Conservation (phyloP, 2,797 vertebrate species). For the Esox lucius region DNA sequence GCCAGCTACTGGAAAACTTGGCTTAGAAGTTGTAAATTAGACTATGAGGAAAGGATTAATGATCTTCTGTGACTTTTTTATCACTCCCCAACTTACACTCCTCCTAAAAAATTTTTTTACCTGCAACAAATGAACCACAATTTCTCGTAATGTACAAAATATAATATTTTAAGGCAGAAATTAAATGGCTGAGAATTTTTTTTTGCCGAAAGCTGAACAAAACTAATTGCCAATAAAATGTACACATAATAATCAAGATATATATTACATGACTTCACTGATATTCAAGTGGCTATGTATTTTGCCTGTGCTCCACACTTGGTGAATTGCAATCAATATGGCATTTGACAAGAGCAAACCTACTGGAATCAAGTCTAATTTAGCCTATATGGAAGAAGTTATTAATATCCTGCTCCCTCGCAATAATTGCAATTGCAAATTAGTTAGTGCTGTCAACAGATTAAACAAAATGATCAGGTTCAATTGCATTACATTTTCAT, state of each 20-base stretch:
- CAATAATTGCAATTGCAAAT: slow-evolving; percentile 13
- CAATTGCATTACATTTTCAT: no score
- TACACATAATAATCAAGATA: not conserved
- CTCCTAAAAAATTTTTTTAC: not conserved
- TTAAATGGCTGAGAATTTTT: not conserved
- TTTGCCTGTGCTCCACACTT: not conserved
- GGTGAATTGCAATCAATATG: slow-evolving; percentile 14
- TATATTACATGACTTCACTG: slow-evolving; percentile 5
- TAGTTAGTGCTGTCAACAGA: no score
- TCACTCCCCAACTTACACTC: not conserved
- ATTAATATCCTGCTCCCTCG: not conserved
- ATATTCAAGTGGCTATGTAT: slow-evolving; percentile 16
- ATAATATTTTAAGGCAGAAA: not conserved
- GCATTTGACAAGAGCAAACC: slow-evolving; percentile 7
- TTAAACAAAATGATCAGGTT: no score
- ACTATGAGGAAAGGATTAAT: not conserved
- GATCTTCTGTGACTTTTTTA: not conserved
- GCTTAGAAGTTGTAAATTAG: not conserved
- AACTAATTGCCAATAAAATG: not conserved
- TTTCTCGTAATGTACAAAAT: not conserved
- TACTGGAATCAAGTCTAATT: slow-evolving; percentile 14
- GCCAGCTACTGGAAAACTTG: not conserved
- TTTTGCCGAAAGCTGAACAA: not conserved
- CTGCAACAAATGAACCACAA: not conserved
- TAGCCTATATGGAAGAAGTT: slow-evolving; percentile 17